These are phyloP conservation scores for Cygnus atratus DNA, from an alignment of 2,113 vertebrate genomes.

Conservation along the genomic window DNA sequence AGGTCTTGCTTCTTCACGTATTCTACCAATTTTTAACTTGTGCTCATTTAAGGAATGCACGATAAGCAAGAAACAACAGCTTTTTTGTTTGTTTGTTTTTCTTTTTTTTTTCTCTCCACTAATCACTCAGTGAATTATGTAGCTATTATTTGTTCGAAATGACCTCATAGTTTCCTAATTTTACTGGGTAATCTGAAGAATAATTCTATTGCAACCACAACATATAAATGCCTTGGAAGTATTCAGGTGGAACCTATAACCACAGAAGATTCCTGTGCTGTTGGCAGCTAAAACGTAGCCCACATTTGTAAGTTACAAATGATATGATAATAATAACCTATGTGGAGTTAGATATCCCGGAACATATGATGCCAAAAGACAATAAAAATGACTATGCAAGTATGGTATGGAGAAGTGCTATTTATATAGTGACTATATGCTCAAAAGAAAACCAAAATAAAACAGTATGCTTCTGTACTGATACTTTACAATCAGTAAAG, in stretches of 20 bases:
- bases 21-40: neutral
- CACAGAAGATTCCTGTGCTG: neutral
- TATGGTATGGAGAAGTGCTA: neutral
- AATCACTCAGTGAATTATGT: neutral
- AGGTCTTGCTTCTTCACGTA: neutral
- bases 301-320: neutral
- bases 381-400: neutral
- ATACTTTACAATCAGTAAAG: neutral
- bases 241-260: conserved; percentile 2
- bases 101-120: neutral
- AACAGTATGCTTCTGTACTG: neutral
- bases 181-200: conserved; percentile 1
- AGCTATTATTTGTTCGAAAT: neutral
- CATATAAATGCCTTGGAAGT: neutral
- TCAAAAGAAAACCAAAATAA: neutral
- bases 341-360: neutral
- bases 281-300: neutral
- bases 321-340: neutral
- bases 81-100: neutral
- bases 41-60: neutral
- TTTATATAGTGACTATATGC: neutral
- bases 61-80: neutral
- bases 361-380: neutral
- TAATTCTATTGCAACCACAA: neutral
- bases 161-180: neutral